Conservation (phyloP, 2,797 vertebrate genomes). For the Thalassophryne amazonica region DNA sequence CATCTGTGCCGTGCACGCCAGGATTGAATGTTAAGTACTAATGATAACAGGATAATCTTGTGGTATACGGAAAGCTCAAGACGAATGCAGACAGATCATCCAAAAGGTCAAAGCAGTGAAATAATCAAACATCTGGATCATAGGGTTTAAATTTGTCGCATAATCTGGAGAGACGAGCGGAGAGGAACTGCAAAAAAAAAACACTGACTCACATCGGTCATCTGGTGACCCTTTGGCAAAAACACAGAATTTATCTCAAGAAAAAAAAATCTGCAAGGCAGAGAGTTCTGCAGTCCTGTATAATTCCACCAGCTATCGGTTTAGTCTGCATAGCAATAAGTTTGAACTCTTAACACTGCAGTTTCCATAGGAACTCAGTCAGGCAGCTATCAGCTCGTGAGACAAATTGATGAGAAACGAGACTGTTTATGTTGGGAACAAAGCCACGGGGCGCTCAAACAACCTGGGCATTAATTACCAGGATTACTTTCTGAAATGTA, state of each 20-base stretch:
- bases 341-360: slow-evolving; percentile 58
- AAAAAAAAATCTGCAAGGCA: slow-evolving; percentile 23
- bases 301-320: slow-evolving; percentile 27
- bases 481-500: slow-evolving; percentile 30
- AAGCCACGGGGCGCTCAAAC: slow-evolving; percentile 14
- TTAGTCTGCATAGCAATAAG: slow-evolving; percentile 54
- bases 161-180: slow-evolving; percentile 8
- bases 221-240: slow-evolving; percentile 19
- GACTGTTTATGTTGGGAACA: slow-evolving; percentile 35
- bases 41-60: slow-evolving; percentile 41
- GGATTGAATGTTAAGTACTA: slow-evolving; percentile 26
- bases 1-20: slow-evolving; percentile 8
- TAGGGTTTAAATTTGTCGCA: no score
- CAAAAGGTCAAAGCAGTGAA: slow-evolving; percentile 61
- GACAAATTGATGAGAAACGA: slow-evolving; percentile 39
- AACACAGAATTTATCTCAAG: slow-evolving; percentile 25
- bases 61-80: slow-evolving; percentile 61
- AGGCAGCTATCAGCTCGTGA: slow-evolving; percentile 31
- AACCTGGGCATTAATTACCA: slow-evolving; percentile 26
- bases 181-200: slow-evolving; percentile 15
- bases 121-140: slow-evolving; percentile 51
- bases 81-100: slow-evolving; percentile 27
- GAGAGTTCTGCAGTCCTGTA: slow-evolving; percentile 25
- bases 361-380: slow-evolving; percentile 78
- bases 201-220: slow-evolving; percentile 14